phyloP scores from a whole-genome alignment of 2,113 vertebrate species.

The Riparia riparia region DNA sequence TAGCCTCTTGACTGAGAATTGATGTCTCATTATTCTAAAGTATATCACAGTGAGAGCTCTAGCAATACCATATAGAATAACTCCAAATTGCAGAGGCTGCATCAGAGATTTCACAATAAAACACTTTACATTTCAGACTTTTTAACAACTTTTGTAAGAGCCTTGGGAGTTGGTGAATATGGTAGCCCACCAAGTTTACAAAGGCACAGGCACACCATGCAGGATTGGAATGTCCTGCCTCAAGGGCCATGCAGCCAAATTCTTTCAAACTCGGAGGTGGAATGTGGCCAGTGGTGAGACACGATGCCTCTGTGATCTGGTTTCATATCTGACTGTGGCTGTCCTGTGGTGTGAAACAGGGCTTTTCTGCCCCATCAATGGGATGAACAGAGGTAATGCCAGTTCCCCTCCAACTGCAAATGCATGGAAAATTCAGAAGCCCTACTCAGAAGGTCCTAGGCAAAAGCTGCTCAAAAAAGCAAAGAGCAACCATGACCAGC shows the following conservation, averaged over 20 bases:
- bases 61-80: not conserved
- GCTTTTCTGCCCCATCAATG: not conserved
- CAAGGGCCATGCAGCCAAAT: not conserved
- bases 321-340: not conserved
- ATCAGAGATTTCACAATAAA: not conserved
- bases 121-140: not conserved
- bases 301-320: not conserved
- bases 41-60: constrained; percentile 31
- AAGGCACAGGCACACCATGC: not conserved
- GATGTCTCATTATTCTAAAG: constrained; percentile 51
- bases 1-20: constrained; percentile 42
- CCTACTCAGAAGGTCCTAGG: not conserved
- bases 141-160: not conserved
- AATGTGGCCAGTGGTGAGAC: not conserved
- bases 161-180: constrained; percentile 30
- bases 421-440: not conserved
- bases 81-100: not conserved
- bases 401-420: not conserved
- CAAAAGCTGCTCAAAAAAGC: not conserved
- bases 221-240: not conserved
- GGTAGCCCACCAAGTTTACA: constrained; percentile 24
- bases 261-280: constrained; percentile 12
- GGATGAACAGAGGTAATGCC: not conserved
- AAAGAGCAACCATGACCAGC: not conserved
- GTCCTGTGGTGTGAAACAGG: not conserved